Conservation (phyloP, 2,113 vertebrate genomes). For the Apeltes quadracus region DNA sequence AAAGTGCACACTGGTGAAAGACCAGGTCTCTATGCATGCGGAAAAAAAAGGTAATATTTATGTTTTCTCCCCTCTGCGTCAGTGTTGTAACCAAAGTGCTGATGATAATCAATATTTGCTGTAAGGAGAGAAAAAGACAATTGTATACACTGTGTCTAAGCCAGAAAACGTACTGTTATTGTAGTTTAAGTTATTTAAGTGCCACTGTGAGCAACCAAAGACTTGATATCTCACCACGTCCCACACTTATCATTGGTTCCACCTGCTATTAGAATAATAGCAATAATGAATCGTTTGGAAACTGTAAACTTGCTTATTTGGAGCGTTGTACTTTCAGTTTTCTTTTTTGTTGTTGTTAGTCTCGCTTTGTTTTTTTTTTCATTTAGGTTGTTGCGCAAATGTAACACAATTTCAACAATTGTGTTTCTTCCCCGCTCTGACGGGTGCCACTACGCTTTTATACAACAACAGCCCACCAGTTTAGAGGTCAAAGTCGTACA, state of each 20-base stretch:
- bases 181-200: slow-evolving; percentile 48
- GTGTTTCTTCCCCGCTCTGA: not conserved
- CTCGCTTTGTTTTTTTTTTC: slow-evolving; percentile 35
- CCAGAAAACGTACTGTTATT: slow-evolving; percentile 23
- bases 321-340: not conserved
- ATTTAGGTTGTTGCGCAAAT: slow-evolving; percentile 10
- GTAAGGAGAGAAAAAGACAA: slow-evolving; percentile 32
- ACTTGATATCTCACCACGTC: slow-evolving; percentile 66
- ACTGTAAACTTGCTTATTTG: not conserved
- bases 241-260: slow-evolving; percentile 24
- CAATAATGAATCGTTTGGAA: slow-evolving; percentile 5
- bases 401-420: slow-evolving; percentile 13
- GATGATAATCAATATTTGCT: slow-evolving; percentile 43
- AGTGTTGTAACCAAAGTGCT: slow-evolving; percentile 23
- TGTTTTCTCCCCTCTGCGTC: slow-evolving; percentile 15
- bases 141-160: slow-evolving; percentile 51
- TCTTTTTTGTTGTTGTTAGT: not conserved
- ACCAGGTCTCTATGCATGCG: slow-evolving; percentile 52
- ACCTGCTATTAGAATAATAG: slow-evolving; percentile 8
- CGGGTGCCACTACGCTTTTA: not conserved
- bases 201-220: slow-evolving; percentile 68
- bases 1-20: slow-evolving; percentile 38
- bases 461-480: not conserved
- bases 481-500: slow-evolving; percentile 17
- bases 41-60: slow-evolving; percentile 43